These are phyloP conservation scores for Pseudolycoriella hygida DNA, from an alignment of 2,888 invertebrate species.

Conservation along the genomic window DNA sequence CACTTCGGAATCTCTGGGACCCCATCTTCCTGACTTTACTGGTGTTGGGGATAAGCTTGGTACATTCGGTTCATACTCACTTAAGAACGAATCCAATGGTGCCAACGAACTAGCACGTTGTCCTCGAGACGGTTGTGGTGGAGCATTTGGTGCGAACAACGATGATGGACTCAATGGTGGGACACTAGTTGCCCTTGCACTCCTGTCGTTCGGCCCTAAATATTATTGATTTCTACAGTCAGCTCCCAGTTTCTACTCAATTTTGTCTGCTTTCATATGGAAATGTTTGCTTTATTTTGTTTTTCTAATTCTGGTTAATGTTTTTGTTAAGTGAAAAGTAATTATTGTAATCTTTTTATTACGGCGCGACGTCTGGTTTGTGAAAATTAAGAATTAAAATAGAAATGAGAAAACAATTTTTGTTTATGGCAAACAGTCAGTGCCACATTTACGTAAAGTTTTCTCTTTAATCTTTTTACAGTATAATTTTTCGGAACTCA, in stretches of 20 bases:
- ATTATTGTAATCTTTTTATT: too few relatives aligned
- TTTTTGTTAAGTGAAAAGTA: too few relatives aligned
- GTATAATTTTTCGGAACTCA: too few relatives aligned
- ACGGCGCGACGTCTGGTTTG: too few relatives aligned
- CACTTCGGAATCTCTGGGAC: slow-evolving; percentile 49
- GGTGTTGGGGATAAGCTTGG: slow-evolving; percentile 50
- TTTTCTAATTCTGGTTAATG: neutral
- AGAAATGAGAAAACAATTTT: too few relatives aligned
- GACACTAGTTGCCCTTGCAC: slow-evolving; percentile 17
- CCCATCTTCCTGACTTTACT: slow-evolving; percentile 50
- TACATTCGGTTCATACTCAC: slow-evolving; percentile 18
- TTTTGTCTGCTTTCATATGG: neutral
- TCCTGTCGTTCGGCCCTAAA: neutral
- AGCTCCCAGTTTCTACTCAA: neutral
- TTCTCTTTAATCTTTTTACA: too few relatives aligned
- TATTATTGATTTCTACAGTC: neutral
- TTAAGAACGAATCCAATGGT: slow-evolving; percentile 20
- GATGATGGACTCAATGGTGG: slow-evolving; percentile 14
- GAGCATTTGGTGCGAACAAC: slow-evolving; percentile 7
- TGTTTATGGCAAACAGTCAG: too few relatives aligned
- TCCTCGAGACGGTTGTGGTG: slow-evolving; percentile 11
- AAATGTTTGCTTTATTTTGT: neutral
- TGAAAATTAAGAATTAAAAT: too few relatives aligned
- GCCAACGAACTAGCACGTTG: slow-evolving; percentile 25
- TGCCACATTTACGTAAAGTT: too few relatives aligned